Base-by-base conservation (phyloP, 2,113 vertebrate species). In the Lates calcarifer region DNA sequence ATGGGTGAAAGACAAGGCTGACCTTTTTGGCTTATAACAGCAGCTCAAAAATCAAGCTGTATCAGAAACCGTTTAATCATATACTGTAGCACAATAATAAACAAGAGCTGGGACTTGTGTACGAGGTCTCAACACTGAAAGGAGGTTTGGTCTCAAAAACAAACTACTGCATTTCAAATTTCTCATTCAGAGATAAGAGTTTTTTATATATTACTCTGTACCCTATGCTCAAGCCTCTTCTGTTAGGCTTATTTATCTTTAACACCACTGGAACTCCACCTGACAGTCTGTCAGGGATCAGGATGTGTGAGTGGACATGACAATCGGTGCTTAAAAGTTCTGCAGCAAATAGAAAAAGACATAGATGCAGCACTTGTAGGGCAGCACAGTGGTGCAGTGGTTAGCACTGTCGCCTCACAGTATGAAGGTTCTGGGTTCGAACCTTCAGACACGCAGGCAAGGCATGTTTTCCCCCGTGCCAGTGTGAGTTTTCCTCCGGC, bases 41-140 rank as follows among this genome's bases (percentile, higher is more conserved):
- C 69, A 87, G 69, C 49, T 79, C 29, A 77, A 58, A 85, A 77
- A 74, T 61, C 17, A 55, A 82, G 55, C 69, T 72, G 26, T 74
- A 75, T 85, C 43, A 74, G 45, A 85, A 79, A 73, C 22, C 2
- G 6, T 82, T 84, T 77, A 72, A 83, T 77, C 66, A 45, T 39
- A 35, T 28, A 28, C 49, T 58, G 58, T 70, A 67, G 58, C 26
- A 22, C 70, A 73, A 63, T 79, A 64, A 83, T 49, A 69, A 71
- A 61, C 76, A 80, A 74, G 56, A 74, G 63, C 68, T 67, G 73
- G 62, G 53, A 60, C 56, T 56, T 12, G 18, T 39, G 60, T 87
- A 61, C 31, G 45, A 74, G 45, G 61, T 61, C 70, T 79, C 29
- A 24, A 10, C 53, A 64, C 49, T 62, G 13, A 85, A 83, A 77